Base-by-base conservation (phyloP, 2,888 invertebrate species). In the Tachina grossa region DNA sequence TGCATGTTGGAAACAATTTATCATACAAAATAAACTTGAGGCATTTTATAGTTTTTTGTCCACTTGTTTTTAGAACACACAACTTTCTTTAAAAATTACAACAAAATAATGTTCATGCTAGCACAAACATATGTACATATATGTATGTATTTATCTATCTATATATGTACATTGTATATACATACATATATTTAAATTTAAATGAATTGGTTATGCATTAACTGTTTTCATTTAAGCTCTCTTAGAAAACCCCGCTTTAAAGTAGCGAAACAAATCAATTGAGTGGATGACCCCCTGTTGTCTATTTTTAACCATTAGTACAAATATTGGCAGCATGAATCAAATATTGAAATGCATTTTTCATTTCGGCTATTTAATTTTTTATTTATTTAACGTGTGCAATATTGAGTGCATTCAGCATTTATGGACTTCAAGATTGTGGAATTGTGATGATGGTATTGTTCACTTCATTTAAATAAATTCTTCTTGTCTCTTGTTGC, bases 301-400 rank as follows among this genome's bases (percentile, higher is more conserved):
- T 55, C 75, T 80, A 83, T 76, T 85, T 83, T 80, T 76, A 83
- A 72, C 72, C 71, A 83, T 85, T 85, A 85, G 83, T 83, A 85
- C 83, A 85, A 85, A 85, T 85, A 85, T 85, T 85, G 85, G 85
- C 83, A 85, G 85, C 79, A 83, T 65, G 79, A 78, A 79, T 76
- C 53, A 68, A 16, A 55, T 49, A 76, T 66, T 61, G 61, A 84
- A 78, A 75, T 69, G 63, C 74, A 83, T 77, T 77, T 83, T 83
- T 77, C 65, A 81, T 81, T 81, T 61, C 39, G 6, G 49, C 59
- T 14, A 19, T 0, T 43, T 14, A 14, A 16, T 47, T n/a, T 43
- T 45, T 69, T 55, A 53, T 47, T 53, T 39, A 31, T 53, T 53
- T 14, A 68, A 41, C 16, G 16, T 68, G 55, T 22, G 14, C 55